phyloP scores from a whole-genome alignment of 2,797 vertebrate genomes.

The Distichodus sexfasciatus region DNA sequence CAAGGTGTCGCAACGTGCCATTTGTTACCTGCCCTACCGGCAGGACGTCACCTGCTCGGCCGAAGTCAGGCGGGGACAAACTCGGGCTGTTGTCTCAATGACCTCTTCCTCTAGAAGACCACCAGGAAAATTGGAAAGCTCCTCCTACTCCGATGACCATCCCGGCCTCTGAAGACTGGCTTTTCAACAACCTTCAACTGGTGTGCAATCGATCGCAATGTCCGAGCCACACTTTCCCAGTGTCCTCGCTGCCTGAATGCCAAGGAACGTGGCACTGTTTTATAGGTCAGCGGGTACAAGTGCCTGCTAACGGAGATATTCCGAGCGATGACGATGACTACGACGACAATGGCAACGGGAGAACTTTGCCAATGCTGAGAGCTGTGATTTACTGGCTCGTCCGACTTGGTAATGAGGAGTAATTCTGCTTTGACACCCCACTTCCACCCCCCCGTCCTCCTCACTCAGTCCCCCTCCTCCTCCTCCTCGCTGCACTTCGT shows the following conservation, averaged over 20 bases:
- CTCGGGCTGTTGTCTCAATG: too few species aligned
- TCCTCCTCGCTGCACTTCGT: slow-evolving; percentile 44
- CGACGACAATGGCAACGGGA: too few species aligned
- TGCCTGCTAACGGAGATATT: slow-evolving; percentile 65
- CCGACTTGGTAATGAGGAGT: slow-evolving; percentile 75
- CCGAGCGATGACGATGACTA: slow-evolving; percentile 78
- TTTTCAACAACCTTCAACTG: slow-evolving; percentile 11
- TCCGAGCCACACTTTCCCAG: slow-evolving; percentile 29
- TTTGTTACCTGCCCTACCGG: slow-evolving; percentile 66
- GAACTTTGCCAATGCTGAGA: slow-evolving; percentile 60
- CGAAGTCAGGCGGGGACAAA: slow-evolving; percentile 59
- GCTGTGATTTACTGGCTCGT: slow-evolving; percentile 76
- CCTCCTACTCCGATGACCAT: too few species aligned
- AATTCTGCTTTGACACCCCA: slow-evolving; percentile 75
- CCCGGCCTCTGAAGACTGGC: background rate
- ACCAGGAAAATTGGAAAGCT: too few species aligned
- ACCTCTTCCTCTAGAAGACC: too few species aligned
- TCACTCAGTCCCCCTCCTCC: background rate
- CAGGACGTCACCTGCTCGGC: slow-evolving; percentile 71
- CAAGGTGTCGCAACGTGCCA: slow-evolving; percentile 74
- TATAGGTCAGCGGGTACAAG: slow-evolving; percentile 55
- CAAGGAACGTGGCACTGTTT: slow-evolving; percentile 40
- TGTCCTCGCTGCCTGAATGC: slow-evolving; percentile 20
- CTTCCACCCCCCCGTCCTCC: slow-evolving; percentile 12
- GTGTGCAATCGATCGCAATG: slow-evolving; percentile 32